A percentile compares a stretch with the other conserved stretches of the same genome.
Evolutionary conservation across 2,113 vertebrate species (phyloP).

Genomic region (Erpornis zantholeuca): DNA sequence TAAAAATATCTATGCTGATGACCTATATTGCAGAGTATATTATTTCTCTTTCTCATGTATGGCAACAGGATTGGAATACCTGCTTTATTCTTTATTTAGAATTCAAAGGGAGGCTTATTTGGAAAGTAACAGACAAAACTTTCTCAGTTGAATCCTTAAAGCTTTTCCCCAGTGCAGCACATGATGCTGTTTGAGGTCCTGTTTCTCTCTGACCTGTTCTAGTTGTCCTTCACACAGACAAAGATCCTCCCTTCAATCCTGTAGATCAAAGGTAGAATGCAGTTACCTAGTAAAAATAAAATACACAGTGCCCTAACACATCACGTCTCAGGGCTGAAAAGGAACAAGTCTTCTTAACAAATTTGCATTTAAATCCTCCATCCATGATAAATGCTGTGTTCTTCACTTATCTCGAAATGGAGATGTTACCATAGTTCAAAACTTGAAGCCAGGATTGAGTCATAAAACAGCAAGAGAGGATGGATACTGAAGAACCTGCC

Average conservation of each 20-base stretch:
- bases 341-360: not conserved
- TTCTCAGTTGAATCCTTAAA: not conserved
- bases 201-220: not conserved
- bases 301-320: not conserved
- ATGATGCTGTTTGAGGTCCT: not conserved
- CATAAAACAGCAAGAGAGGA: not conserved
- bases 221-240: not conserved
- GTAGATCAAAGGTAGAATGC: not conserved
- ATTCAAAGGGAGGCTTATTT: not conserved
- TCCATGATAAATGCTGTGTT: not conserved
- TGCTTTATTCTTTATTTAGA: constrained; percentile 20
- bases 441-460: not conserved
- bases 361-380: not conserved
- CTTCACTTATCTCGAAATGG: not conserved
- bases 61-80: not conserved
- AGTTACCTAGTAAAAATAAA: not conserved
- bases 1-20: constrained; percentile 33
- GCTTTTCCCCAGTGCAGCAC: not conserved
- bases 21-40: not conserved
- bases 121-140: not conserved
- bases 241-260: not conserved
- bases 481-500: not conserved
- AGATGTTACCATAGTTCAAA: not conserved
- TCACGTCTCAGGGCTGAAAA: not conserved
- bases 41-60: not conserved